Conservation (phyloP, 2,113 vertebrate species). For the Oreochromis aureus region DNA sequence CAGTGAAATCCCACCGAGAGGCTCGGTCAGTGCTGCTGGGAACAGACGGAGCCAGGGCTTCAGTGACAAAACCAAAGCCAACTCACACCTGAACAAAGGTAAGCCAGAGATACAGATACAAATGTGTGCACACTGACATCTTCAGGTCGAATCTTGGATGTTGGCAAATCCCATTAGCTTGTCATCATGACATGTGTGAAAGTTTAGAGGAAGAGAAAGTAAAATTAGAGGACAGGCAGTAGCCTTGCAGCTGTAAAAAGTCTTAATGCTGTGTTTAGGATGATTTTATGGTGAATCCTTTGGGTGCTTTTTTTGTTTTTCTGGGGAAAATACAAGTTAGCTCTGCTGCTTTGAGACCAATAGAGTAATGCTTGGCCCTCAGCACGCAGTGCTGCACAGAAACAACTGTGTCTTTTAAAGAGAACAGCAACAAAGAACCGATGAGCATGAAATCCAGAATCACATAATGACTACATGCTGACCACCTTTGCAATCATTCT, state of each 20-base stretch:
- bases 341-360: neutral
- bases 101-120: constrained; percentile 6
- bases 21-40: constrained; percentile 75
- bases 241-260: neutral
- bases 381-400: neutral
- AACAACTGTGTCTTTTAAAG: neutral
- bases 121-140: neutral
- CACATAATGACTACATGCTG: neutral
- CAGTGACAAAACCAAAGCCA: constrained; percentile 89
- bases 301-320: neutral
- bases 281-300: neutral
- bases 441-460: neutral
- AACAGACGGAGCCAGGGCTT: constrained; percentile 95
- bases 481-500: neutral
- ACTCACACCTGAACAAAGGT: constrained; percentile 84
- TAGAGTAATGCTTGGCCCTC: neutral
- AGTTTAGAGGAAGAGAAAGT: neutral
- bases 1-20: constrained; percentile 79
- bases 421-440: neutral
- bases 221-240: neutral
- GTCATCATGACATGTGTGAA: neutral
- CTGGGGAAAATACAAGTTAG: neutral
- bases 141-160: neutral
- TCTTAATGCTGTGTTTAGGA: neutral
- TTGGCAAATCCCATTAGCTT: neutral